Evolutionary conservation across 2,113 vertebrate genomes (phyloP).

Genomic region (Pygoscelis antarcticus): DNA sequence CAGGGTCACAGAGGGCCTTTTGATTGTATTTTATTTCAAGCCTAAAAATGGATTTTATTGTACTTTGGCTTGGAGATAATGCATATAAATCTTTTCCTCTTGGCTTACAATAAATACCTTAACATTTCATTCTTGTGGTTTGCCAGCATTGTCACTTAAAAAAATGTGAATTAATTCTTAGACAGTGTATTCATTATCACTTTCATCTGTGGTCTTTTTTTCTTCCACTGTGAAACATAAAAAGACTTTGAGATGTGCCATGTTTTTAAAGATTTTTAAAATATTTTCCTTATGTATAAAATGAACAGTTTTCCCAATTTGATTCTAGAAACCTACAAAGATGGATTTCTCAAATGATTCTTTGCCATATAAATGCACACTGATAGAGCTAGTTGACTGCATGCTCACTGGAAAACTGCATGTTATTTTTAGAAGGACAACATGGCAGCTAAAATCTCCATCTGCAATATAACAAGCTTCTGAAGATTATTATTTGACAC

Average conservation of each 20-base stretch:
- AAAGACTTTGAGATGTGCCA: not conserved
- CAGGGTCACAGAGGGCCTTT: not conserved
- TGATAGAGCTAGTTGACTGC: slow-evolving; percentile 49
- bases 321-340: not conserved
- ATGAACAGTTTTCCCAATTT: not conserved
- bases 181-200: not conserved
- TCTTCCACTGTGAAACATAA: not conserved
- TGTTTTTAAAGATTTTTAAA: slow-evolving; percentile 7
- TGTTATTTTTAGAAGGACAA: slow-evolving; percentile 75
- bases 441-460: slow-evolving; percentile 70
- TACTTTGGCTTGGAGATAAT: slow-evolving; percentile 2
- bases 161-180: not conserved
- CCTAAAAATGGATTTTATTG: not conserved
- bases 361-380: slow-evolving; percentile 16
- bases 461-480: slow-evolving; percentile 61
- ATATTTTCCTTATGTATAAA: not conserved
- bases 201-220: not conserved
- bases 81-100: slow-evolving; percentile 10
- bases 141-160: not conserved
- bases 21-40: slow-evolving; percentile 28
- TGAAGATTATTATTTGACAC: slow-evolving; percentile 59
- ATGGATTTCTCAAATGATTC: slow-evolving; percentile 22
- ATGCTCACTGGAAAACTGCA: slow-evolving; percentile 49
- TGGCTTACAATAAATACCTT: slow-evolving; percentile 32
- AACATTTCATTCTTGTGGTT: not conserved